A percentile compares a stretch with the other conserved stretches of the same genome.
These are phyloP conservation scores for Pharmacophagus antenor DNA, from an alignment of 2,888 invertebrate species.

Conservation along the genomic window DNA sequence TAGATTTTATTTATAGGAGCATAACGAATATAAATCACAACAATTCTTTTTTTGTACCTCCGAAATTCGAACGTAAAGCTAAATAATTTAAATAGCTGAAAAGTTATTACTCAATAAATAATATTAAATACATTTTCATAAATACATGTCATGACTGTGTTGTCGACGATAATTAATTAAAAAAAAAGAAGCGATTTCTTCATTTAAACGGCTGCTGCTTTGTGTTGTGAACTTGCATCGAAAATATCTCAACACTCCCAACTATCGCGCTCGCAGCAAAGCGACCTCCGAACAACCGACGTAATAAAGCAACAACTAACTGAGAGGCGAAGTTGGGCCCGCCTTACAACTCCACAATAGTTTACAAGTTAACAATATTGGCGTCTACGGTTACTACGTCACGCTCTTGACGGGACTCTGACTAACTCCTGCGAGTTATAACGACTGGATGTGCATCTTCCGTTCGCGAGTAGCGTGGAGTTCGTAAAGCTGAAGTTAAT, in stretches of 20 bases:
- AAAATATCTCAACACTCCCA: slow-evolving; percentile 15
- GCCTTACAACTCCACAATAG: slow-evolving; percentile 28
- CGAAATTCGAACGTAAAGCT: no score
- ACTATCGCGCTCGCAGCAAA: slow-evolving; percentile 7
- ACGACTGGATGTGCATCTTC: slow-evolving; percentile 20
- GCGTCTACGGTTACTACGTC: slow-evolving; percentile 13
- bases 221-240: background rate
- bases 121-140: no score
- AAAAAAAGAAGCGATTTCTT: no score
- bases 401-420: slow-evolving; percentile 17
- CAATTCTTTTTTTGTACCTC: no score
- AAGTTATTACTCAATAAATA: no score
- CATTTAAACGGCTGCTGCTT: no score
- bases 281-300: background rate
- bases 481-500: slow-evolving; percentile 22
- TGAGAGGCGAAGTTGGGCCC: slow-evolving; percentile 4
- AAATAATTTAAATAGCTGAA: no score
- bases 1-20: no score
- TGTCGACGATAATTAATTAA: no score
- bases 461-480: slow-evolving; percentile 5
- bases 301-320: slow-evolving; percentile 29
- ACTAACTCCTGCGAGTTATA: slow-evolving; percentile 26
- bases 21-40: no score
- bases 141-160: no score
- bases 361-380: slow-evolving; percentile 31